These are phyloP conservation scores for Colaptes auratus DNA, from an alignment of 2,113 vertebrate genomes.

Conservation along the genomic window DNA sequence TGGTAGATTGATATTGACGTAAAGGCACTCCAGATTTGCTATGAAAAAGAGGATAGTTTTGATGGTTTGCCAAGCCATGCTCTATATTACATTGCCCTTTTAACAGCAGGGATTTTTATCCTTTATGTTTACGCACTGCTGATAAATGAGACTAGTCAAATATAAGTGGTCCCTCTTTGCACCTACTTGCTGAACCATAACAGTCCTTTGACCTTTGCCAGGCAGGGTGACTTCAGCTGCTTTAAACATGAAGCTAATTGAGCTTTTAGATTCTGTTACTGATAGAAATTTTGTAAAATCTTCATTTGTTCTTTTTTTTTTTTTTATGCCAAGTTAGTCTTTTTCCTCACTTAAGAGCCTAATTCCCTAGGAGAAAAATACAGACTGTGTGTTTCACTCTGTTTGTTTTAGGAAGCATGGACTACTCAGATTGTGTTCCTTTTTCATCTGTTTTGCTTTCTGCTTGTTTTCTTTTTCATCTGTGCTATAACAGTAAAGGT, in stretches of 20 bases:
- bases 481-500: neutral
- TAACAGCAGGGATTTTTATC: neutral
- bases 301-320: too few species aligned
- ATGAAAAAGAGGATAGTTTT: neutral
- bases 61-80: neutral
- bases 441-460: neutral
- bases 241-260: neutral
- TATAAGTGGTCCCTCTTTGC: neutral
- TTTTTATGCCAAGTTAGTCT: neutral
- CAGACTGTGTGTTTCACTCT: neutral
- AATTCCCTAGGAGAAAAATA: neutral
- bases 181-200: neutral
- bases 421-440: neutral
- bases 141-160: neutral
- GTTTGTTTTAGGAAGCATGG: neutral
- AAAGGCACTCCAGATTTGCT: neutral
- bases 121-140: neutral
- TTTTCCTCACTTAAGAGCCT: neutral
- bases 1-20: neutral
- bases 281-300: neutral
- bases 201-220: neutral
- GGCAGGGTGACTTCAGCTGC: neutral
- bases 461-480: neutral
- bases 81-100: neutral
- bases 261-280: neutral